These are phyloP conservation scores for Alethe diademata DNA, from an alignment of 2,113 vertebrate species.

Conservation along the genomic window DNA sequence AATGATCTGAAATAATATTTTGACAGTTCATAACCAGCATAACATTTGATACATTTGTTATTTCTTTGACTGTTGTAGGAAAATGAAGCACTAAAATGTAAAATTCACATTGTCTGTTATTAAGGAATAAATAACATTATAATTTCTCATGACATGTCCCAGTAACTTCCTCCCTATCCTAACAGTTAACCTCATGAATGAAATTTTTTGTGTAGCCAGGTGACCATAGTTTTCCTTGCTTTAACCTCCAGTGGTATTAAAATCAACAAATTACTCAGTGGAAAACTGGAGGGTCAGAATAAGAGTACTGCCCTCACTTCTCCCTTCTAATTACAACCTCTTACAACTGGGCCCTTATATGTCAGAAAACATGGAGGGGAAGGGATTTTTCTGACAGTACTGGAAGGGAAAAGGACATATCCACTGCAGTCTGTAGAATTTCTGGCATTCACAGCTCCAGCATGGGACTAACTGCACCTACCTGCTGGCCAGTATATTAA, in stretches of 20 bases:
- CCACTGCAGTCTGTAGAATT: background rate
- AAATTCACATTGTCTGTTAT: background rate
- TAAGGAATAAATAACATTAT: background rate
- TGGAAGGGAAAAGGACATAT: background rate
- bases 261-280: background rate
- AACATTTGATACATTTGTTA: background rate
- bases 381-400: background rate
- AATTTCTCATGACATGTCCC: background rate
- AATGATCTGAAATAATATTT: constrained; percentile 15
- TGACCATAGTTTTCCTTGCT: background rate
- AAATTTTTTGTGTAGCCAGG: background rate
- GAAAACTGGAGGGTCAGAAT: background rate
- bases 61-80: background rate
- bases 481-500: background rate
- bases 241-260: background rate
- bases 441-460: background rate
- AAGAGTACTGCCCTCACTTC: background rate
- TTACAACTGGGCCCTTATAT: background rate
- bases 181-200: background rate
- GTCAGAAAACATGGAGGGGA: background rate
- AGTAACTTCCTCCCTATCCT: background rate
- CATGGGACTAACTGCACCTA: background rate
- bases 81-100: background rate
- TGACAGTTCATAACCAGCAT: constrained; percentile 29
- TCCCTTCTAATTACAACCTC: background rate